Conservation (phyloP, 1,140 invertebrate genomes). For the Solenopsis fugax region DNA sequence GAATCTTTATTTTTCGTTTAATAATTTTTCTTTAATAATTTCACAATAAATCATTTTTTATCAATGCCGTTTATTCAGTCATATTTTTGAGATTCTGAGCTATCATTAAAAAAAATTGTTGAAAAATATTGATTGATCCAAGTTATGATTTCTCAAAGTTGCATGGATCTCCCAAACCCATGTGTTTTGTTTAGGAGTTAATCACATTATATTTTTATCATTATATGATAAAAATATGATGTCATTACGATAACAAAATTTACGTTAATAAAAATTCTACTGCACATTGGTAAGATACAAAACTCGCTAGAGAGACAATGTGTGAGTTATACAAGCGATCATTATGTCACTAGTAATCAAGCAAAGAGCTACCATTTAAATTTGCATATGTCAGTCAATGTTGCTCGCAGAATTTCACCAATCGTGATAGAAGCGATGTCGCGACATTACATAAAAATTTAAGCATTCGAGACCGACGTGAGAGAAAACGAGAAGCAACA, state of each 20-base stretch:
- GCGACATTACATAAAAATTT: slow-evolving; percentile 1
- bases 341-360: neutral
- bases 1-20: too few relatives aligned
- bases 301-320: neutral
- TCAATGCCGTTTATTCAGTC: too few relatives aligned
- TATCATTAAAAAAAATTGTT: too few relatives aligned
- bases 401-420: neutral
- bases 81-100: too few relatives aligned
- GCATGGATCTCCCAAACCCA: too few relatives aligned
- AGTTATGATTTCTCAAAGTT: too few relatives aligned
- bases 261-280: neutral
- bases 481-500: neutral
- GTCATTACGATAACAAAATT: neutral
- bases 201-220: too few relatives aligned
- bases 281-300: neutral
- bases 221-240: neutral
- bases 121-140: too few relatives aligned
- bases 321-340: neutral
- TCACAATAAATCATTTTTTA: too few relatives aligned
- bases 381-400: neutral
- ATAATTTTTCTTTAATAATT: too few relatives aligned
- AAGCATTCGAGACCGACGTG: neutral
- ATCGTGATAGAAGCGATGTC: neutral
- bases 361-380: neutral
- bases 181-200: too few relatives aligned